Evolutionary conservation across 2,113 vertebrate species (phyloP).

Genomic region (Equus przewalskii): DNA sequence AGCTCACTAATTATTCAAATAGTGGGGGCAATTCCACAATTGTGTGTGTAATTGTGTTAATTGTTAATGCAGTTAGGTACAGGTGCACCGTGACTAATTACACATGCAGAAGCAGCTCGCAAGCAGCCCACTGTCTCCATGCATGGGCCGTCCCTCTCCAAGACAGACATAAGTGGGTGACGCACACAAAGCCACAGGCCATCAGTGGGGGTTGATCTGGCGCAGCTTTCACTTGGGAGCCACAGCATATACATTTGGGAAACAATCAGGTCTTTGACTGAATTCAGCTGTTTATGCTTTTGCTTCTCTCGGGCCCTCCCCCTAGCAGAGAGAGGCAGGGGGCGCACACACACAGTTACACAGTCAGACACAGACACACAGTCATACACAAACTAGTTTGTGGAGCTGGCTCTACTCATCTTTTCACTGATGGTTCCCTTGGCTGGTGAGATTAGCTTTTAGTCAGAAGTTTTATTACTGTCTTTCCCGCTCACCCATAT

Average conservation of each 20-base stretch:
- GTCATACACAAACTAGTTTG: not conserved
- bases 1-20: slow-evolving; percentile 85
- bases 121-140: slow-evolving; percentile 22
- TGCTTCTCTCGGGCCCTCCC: not conserved
- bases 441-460: slow-evolving; percentile 33
- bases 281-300: slow-evolving; percentile 65
- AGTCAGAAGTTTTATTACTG: not conserved
- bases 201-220: slow-evolving; percentile 59
- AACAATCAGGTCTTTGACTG: slow-evolving; percentile 72
- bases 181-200: slow-evolving; percentile 74
- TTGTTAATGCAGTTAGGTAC: slow-evolving; percentile 82
- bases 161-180: slow-evolving; percentile 69
- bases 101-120: slow-evolving; percentile 61
- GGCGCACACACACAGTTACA: not conserved
- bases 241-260: slow-evolving; percentile 1
- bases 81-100: slow-evolving; percentile 83
- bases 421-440: not conserved
- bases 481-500: not conserved
- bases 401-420: not conserved
- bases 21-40: slow-evolving; percentile 82
- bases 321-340: not conserved
- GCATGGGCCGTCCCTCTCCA: not conserved
- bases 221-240: not conserved
- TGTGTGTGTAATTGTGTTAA: slow-evolving; percentile 84
- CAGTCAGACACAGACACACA: not conserved